phyloP scores from a whole-genome alignment of 30 jellyfish, hydroid and myxozoan species.

The Aurelia sp. region DNA sequence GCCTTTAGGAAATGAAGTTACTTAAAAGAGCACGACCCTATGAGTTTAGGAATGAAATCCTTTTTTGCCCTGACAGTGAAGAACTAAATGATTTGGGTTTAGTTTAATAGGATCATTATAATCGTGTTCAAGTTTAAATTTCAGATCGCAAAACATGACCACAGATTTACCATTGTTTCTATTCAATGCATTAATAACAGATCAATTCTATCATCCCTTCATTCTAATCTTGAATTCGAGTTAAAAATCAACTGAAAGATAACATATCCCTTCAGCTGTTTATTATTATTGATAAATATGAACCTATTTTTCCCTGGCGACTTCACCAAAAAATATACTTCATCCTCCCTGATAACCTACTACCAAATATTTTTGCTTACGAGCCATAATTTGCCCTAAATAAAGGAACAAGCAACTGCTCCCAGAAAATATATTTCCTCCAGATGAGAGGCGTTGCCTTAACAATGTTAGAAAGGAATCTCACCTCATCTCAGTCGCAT shows the following conservation, averaged over 20 bases:
- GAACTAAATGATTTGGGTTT: neutral
- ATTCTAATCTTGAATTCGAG: neutral
- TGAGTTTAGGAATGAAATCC: neutral
- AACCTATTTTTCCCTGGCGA: neutral
- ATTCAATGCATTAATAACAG: neutral
- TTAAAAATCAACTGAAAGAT: constrained; percentile 23
- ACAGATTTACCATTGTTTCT: neutral
- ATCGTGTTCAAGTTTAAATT: neutral
- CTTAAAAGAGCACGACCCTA: no score
- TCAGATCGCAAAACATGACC: neutral
- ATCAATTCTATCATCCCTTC: neutral
- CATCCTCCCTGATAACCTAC: neutral
- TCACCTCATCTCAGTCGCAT: no score
- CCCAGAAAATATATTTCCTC: no score
- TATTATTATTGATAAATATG: constrained; percentile 32
- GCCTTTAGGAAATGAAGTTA: no score
- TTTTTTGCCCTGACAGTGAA: neutral
- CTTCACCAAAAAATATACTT: neutral
- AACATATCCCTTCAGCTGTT: constrained; percentile 52
- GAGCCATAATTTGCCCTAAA: no score
- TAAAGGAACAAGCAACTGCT: no score
- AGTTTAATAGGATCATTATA: neutral
- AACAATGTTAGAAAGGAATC: no score
- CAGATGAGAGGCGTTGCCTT: no score
- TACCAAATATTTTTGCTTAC: no score